Evolutionary conservation across 2,888 invertebrate genomes (phyloP).

Genomic region (Tolmerus cingulatus): DNA sequence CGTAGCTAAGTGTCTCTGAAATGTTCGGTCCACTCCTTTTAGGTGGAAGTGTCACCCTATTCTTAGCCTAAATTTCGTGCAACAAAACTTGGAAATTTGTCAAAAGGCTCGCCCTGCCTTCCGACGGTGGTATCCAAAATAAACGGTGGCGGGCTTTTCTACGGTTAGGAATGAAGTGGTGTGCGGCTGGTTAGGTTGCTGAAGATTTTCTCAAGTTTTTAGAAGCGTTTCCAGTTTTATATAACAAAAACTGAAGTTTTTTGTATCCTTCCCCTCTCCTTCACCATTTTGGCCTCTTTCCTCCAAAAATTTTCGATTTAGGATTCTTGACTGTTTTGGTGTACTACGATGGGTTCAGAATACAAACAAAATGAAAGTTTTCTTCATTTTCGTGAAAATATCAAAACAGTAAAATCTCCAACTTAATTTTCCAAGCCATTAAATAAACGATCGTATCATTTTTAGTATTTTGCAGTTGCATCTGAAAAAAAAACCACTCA

Average conservation of each 20-base stretch:
- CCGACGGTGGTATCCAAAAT: neutral
- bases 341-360: neutral
- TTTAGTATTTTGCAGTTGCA: constrained; percentile 1
- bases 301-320: neutral
- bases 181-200: neutral
- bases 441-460: constrained; percentile 1
- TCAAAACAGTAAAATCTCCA: constrained; percentile 1
- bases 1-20: neutral
- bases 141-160: neutral
- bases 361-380: neutral
- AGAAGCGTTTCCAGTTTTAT: neutral
- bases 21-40: neutral
- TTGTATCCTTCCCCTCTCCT: neutral
- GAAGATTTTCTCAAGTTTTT: neutral
- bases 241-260: neutral
- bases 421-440: constrained; percentile 15
- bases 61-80: neutral
- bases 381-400: neutral
- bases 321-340: neutral
- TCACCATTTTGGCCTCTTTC: neutral
- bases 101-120: neutral
- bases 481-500: neutral
- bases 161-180: neutral
- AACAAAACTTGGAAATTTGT: neutral
- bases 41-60: neutral